phyloP scores from a whole-genome alignment of 2,888 invertebrate genomes.

The Cyaniris semiargus region DNA sequence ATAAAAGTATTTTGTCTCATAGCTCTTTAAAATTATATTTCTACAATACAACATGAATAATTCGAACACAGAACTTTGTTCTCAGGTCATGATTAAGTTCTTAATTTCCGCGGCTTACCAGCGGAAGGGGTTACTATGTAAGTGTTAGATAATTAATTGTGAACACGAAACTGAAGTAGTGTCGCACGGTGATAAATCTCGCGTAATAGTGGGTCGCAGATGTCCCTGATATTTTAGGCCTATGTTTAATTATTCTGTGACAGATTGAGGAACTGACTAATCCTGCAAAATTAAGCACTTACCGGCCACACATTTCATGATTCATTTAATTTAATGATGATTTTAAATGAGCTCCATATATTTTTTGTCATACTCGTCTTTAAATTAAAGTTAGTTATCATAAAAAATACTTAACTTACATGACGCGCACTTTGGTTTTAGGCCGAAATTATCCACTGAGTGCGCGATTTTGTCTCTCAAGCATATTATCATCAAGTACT shows the following conservation, averaged over 20 bases:
- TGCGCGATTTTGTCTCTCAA: too few relatives aligned
- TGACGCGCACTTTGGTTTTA: too few relatives aligned
- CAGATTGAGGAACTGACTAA: constrained; percentile 49
- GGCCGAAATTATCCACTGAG: too few relatives aligned
- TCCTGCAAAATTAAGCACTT: constrained; percentile 32
- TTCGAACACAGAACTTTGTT: not conserved
- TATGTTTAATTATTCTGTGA: constrained; percentile 50
- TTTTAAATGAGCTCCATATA: not conserved
- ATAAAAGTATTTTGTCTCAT: too few relatives aligned
- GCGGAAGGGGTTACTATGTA: not conserved
- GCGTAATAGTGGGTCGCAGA: constrained; percentile 68
- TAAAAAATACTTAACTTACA: too few relatives aligned
- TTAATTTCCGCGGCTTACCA: not conserved
- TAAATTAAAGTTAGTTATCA: too few relatives aligned
- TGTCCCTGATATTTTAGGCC: constrained; percentile 71
- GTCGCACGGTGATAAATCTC: constrained; percentile 61
- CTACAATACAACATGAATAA: not conserved
- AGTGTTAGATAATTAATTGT: constrained; percentile 40
- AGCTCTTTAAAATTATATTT: too few relatives aligned
- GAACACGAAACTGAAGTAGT: constrained; percentile 45
- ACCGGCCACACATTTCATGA: not conserved
- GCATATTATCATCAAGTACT: too few relatives aligned
- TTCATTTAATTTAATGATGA: not conserved
- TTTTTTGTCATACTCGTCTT: too few relatives aligned
- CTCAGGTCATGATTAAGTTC: not conserved